A percentile compares a stretch with the other conserved stretches of the same genome.
Conservation (phyloP, 2,797 vertebrate genomes). For the Typhlichthys subterraneus region DNA sequence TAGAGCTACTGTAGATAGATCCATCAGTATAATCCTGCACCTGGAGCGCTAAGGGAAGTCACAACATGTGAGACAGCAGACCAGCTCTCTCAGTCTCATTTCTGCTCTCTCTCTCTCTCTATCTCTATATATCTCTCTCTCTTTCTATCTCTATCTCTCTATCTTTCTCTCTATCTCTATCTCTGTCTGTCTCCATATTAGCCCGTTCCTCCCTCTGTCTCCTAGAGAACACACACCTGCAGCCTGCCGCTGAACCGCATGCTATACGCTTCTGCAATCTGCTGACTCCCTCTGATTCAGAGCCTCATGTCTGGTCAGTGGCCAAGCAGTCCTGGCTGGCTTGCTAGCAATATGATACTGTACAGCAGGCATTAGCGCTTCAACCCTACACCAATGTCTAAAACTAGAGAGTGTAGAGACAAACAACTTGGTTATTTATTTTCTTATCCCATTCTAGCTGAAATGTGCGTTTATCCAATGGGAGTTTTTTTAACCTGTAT, state of each 20-base stretch:
- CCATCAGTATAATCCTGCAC: constrained; percentile 40
- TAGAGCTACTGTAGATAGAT: background rate
- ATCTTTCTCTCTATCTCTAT: constrained; percentile 48
- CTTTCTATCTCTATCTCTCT: constrained; percentile 62
- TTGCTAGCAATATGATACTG: constrained; percentile 52
- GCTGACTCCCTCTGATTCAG: constrained; percentile 73
- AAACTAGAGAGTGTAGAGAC: constrained; percentile 9
- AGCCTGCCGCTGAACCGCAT: constrained; percentile 59
- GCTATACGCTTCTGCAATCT: constrained; percentile 67
- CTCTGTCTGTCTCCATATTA: constrained; percentile 23
- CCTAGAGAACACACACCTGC: constrained; percentile 77
- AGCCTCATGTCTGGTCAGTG: constrained; percentile 59
- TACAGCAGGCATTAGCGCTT: constrained; percentile 32
- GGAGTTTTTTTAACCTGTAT: too few relatives aligned
- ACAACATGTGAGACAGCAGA: constrained; percentile 40
- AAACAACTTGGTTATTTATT: constrained; percentile 24
- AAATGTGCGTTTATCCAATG: too few relatives aligned
- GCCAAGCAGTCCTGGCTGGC: constrained; percentile 57
- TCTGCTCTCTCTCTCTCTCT: constrained; percentile 61
- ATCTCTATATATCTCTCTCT: constrained; percentile 25
- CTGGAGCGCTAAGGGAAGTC: constrained; percentile 68
- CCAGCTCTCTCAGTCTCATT: constrained; percentile 58
- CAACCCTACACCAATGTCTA: constrained; percentile 18
- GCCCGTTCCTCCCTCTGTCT: constrained; percentile 37
- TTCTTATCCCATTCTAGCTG: too few relatives aligned